Conservation (phyloP, 2,113 vertebrate genomes). For the Pituophis catenifer region DNA sequence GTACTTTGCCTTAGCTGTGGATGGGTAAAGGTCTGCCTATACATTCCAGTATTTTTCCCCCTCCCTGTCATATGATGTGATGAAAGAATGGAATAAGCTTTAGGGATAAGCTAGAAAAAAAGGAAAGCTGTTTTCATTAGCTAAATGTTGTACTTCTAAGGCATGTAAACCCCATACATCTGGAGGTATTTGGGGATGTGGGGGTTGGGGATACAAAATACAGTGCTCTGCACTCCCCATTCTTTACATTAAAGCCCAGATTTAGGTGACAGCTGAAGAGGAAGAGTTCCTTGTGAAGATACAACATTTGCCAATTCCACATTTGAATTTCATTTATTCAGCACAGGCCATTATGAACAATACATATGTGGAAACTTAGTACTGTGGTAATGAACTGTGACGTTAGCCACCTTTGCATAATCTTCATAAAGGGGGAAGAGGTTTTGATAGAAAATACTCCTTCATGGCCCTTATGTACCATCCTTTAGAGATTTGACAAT, state of each 20-base stretch:
- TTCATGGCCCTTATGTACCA: neutral
- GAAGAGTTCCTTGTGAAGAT: neutral
- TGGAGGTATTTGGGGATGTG: neutral
- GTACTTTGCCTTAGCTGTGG: neutral
- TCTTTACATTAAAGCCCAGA: neutral
- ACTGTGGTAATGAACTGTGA: neutral
- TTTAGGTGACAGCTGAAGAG: neutral
- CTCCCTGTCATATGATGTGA: neutral
- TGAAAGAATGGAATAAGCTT: neutral
- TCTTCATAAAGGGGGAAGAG: neutral
- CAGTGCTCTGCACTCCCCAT: neutral
- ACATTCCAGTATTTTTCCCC: neutral
- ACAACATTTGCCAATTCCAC: neutral
- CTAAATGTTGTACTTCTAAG: neutral
- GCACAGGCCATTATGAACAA: neutral
- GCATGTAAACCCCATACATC: neutral
- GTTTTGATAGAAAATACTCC: neutral
- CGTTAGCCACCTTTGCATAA: neutral
- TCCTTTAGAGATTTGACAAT: neutral
- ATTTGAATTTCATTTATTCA: neutral
- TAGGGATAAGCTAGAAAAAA: neutral
- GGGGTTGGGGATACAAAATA: fast-evolving
- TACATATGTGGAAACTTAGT: neutral
- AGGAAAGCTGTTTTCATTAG: neutral
- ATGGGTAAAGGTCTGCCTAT: neutral